Evolutionary conservation across 2,888 invertebrate species (phyloP).

Genomic region (Eilema griseolum): DNA sequence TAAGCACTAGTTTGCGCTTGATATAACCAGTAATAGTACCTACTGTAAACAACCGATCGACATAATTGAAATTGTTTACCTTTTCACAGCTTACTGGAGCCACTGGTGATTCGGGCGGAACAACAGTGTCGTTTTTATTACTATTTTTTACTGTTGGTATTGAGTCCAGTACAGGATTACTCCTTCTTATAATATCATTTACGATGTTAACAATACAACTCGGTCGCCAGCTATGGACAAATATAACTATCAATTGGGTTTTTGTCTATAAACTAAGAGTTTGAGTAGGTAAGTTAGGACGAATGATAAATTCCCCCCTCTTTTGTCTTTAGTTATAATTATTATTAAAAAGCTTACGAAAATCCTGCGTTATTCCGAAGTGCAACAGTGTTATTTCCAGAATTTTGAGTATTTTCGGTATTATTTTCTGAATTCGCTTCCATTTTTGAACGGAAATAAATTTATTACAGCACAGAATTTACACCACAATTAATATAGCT

Average conservation of each 20-base stretch:
- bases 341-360: conserved; percentile 36
- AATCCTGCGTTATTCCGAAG: conserved; percentile 27
- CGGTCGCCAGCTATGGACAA: conserved; percentile 62
- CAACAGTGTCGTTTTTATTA: conserved; percentile 26
- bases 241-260: not conserved
- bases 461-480: conserved; percentile 14
- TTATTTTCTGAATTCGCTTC: conserved; percentile 29
- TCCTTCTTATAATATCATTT: conserved; percentile 47
- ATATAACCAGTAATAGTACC: too few species aligned
- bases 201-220: conserved; percentile 57
- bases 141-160: conserved; percentile 33
- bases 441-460: conserved; percentile 25
- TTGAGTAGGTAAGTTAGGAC: not conserved
- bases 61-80: conserved; percentile 25
- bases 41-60: too few species aligned
- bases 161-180: conserved; percentile 48
- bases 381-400: conserved; percentile 35
- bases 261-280: not conserved
- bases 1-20: not conserved
- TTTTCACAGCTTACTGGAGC: conserved; percentile 29
- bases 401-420: conserved; percentile 29
- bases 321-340: not conserved
- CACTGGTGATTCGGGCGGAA: conserved; percentile 21
- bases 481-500: conserved; percentile 33
- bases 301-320: not conserved